phyloP scores from a whole-genome alignment of 2,797 vertebrate genomes.

The Aselliscus stoliczkanus region DNA sequence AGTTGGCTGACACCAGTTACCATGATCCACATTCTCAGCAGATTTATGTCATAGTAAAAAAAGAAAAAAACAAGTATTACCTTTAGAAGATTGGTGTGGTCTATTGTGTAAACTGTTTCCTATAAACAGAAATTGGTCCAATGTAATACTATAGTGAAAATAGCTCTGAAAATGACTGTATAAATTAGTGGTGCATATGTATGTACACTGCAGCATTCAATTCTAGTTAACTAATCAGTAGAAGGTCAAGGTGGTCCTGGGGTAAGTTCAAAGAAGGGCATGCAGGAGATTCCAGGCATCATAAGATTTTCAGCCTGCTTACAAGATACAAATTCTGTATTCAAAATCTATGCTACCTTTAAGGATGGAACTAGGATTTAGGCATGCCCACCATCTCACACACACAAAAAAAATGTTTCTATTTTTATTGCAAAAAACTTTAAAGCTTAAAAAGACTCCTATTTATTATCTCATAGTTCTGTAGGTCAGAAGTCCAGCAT shows the following conservation, averaged over 20 bases:
- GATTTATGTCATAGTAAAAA: constrained; percentile 62
- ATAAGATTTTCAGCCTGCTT: background rate
- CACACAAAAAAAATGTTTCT: background rate
- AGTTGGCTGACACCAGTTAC: constrained; percentile 71
- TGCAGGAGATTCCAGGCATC: background rate
- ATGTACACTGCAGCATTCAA: background rate
- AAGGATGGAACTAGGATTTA: background rate
- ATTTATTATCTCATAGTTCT: background rate
- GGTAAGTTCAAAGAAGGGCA: background rate
- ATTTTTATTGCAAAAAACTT: background rate
- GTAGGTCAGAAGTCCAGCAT: background rate
- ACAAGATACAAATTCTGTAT: background rate
- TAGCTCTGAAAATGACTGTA: background rate
- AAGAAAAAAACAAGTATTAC: background rate
- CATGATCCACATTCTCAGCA: constrained; percentile 63
- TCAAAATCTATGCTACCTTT: background rate
- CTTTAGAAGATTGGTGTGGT: background rate
- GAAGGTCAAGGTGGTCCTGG: background rate
- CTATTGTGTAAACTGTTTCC: background rate
- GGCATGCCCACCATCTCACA: background rate
- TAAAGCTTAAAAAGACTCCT: background rate
- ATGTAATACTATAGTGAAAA: background rate
- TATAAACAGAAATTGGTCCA: background rate
- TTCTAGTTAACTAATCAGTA: background rate
- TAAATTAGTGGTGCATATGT: background rate